Evolutionary conservation across 2,888 invertebrate genomes (phyloP), one percentile per base, ranked within the genome.

Genomic region (Himalopsyche kuldschensis): DNA sequence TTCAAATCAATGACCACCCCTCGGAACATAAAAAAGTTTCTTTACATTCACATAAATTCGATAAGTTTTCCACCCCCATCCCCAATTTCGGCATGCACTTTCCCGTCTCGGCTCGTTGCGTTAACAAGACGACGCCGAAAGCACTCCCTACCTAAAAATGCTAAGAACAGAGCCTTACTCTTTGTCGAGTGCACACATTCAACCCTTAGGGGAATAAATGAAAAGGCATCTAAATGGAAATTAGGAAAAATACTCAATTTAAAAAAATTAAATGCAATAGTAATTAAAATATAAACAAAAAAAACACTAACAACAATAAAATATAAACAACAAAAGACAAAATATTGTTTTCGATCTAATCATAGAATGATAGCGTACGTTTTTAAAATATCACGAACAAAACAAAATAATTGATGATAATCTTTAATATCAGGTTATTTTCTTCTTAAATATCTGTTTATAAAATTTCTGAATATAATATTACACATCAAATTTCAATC

Each of bases 41-140:
- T 86, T 86, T 84, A 63, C 84, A 86, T 86, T 84, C 79, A 79
- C 84, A 83, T 82, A 84, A 86, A 86, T 84, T 86, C 86, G 86
- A 85, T 86, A 86, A 84, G 82, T 79, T 80, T 80, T 76, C 82
- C 78, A 79, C 35, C 75, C 83, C 81, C 75, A 27, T 41, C 69
- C 69, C 30, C 69, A 69, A 69, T 79, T 84, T 79, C 79, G 81
- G 78, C 80, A 82, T 79, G 82, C 84, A 81, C 76, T 82, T 82
- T 80, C 35, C 79, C 78, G 82, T 84, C 80, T 81, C 85, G 84
- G 84, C 84, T 86, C 83, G 84, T 75, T 84, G 85, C 83, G 77
- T 79, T 82, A 84, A 86, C 85, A 84, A 86, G 84, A 78, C 82
- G 47, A 27, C 85, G 77, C 76, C 20, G 4, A 27, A 81, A 75